Evolutionary conservation across 2,113 vertebrate species (phyloP), one percentile per base, ranked within the genome.

Genomic region (Saccopteryx bilineata): DNA sequence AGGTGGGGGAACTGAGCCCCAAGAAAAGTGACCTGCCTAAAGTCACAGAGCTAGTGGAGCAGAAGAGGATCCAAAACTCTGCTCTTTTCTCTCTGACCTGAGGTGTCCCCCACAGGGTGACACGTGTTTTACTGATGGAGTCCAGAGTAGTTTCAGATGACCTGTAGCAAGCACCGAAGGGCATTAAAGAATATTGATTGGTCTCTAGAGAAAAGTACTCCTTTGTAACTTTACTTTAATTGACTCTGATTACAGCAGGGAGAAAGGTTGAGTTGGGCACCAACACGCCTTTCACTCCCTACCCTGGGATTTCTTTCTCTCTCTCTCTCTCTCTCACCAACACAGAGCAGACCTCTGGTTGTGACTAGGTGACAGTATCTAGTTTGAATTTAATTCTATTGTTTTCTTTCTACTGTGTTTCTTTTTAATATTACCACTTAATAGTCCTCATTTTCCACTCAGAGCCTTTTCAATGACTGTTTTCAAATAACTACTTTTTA

Each of bases 401-500:
- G 24, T 24, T 79, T 86, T 95, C 79, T 93, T 96, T 94, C 76
- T 60, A 87, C 84, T 78, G 84, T 58, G 39, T 85, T 96, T 95
- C 18, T 81, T 81, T 61, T 94, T 76, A 94, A 84, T 68, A 69
- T 78, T 72, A 72, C 84, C 66, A 69, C 84, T 79, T 93, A 81
- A 93, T 87, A 95, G 74, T 90, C 71, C 76, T 96, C 68, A 93
- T 95, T 90, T 94, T 90, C 87, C 80, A 96, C 96, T 90, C 87
- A 95, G 7, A 48, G 66, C 23, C 23, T 91, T 94, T 87, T 97
- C 95, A 97, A 95, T 74, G 90, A 92, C 75, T 78, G 83, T 79
- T 80, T 93, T 90, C 66, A 95, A 92, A 81, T 78, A 75, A 80
- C 72, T 78, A 68, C 90, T 90, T 93, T 96, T 95, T 81, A 94